A percentile compares a stretch with the other conserved stretches of the same genome.
These are phyloP conservation scores for Drosophila santomea DNA, from an alignment of 1,140 invertebrate genomes.

Conservation along the genomic window DNA sequence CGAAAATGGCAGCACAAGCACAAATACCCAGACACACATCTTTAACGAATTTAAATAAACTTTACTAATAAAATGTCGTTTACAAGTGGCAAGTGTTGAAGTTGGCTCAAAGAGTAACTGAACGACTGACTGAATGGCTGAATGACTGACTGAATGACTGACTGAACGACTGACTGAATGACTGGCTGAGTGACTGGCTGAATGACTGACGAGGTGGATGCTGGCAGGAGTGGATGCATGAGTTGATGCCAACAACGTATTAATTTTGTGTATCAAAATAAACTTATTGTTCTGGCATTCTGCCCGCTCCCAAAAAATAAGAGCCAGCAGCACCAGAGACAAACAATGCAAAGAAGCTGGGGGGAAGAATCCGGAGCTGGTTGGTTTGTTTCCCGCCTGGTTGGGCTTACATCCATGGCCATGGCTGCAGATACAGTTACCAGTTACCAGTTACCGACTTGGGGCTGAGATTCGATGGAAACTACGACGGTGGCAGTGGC, in stretches of 20 bases:
- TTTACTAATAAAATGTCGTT: conserved; percentile 83
- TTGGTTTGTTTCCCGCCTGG: neutral
- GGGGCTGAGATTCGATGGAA: neutral
- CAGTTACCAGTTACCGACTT: neutral
- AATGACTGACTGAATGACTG: conserved; percentile 6
- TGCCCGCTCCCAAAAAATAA: conserved; percentile 21
- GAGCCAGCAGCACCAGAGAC: conserved; percentile 9
- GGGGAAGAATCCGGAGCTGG: conserved; percentile 4
- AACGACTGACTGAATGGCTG: conserved; percentile 1
- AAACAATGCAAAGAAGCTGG: conserved; percentile 45
- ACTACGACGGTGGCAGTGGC: conserved; percentile 8
- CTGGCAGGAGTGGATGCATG: conserved; percentile 46
- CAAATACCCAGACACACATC: conserved; percentile 44
- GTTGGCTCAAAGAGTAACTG: conserved; percentile 25
- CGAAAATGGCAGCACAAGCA: conserved; percentile 61
- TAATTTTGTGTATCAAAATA: conserved; percentile 83
- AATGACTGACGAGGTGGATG: conserved; percentile 24
- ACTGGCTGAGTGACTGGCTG: conserved; percentile 39
- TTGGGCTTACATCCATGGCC: conserved; percentile 25
- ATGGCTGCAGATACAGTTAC: neutral
- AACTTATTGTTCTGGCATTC: conserved; percentile 74
- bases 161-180: conserved; percentile 3
- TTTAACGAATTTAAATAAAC: conserved; percentile 81
- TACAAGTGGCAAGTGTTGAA: conserved; percentile 81
- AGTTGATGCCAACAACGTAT: conserved; percentile 81